phyloP scores from a whole-genome alignment of 2,888 invertebrate genomes.

The Auanema sp. region DNA sequence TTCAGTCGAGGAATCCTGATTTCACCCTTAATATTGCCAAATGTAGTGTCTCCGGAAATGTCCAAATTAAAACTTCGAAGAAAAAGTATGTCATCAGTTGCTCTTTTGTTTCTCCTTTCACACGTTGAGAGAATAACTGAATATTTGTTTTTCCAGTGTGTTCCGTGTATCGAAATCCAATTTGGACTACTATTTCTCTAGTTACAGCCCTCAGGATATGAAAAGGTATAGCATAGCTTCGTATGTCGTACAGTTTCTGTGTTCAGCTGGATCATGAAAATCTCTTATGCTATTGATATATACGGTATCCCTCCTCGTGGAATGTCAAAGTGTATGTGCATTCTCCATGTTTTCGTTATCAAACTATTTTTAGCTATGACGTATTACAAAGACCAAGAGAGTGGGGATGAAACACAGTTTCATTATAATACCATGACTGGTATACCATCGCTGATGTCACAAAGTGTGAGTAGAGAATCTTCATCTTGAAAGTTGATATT shows the following conservation, averaged over 20 bases:
- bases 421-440: constrained; percentile 23
- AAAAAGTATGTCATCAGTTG: constrained; percentile 46
- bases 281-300: constrained; percentile 31
- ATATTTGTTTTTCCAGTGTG: constrained; percentile 33
- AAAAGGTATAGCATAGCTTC: constrained; percentile 26
- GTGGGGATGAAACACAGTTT: constrained; percentile 2
- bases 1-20: constrained; percentile 48
- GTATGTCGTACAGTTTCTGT: not conserved
- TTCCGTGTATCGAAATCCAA: constrained; percentile 42
- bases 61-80: constrained; percentile 56
- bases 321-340: constrained; percentile 36
- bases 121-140: not conserved
- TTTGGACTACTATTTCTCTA: constrained; percentile 46
- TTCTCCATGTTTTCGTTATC: not conserved
- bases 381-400: constrained; percentile 26
- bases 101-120: not conserved
- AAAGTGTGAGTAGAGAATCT: not conserved
- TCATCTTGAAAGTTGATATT: too few species aligned
- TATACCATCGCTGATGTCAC: constrained; percentile 14
- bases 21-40: constrained; percentile 47
- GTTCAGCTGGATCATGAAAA: constrained; percentile 41
- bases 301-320: constrained; percentile 22
- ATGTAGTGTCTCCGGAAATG: constrained; percentile 42
- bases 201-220: constrained; percentile 40
- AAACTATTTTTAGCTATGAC: constrained; percentile 34